Evolutionary conservation across 2,113 vertebrate genomes (phyloP).

Genomic region (Lucifuga dentata): DNA sequence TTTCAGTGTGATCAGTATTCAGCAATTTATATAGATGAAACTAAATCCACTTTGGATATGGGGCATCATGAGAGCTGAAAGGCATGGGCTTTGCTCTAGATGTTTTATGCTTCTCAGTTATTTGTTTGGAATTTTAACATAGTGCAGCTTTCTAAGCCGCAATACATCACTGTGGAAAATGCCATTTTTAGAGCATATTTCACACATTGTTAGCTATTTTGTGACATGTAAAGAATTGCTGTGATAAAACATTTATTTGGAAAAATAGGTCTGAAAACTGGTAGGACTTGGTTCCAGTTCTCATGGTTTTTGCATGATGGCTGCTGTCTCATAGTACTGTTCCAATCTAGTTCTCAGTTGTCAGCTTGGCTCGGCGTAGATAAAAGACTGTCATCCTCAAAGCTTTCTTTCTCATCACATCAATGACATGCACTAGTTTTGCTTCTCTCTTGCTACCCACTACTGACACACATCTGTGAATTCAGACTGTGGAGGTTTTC

Average conservation of each 20-base stretch:
- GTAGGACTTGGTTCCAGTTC: constrained; percentile 45
- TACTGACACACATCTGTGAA: constrained; percentile 60
- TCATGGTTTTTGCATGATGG: constrained; percentile 67
- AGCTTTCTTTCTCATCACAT: constrained; percentile 70
- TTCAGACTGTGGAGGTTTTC: constrained; percentile 58
- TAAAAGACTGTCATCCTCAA: constrained; percentile 76
- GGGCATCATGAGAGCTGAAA: constrained; percentile 5
- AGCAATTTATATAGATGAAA: constrained; percentile 18
- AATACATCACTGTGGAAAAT: constrained; percentile 26
- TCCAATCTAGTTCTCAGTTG: constrained; percentile 66
- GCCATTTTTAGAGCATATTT: constrained; percentile 33
- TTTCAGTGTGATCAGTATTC: constrained; percentile 60
- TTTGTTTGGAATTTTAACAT: constrained; percentile 18
- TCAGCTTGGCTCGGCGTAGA: constrained; percentile 64
- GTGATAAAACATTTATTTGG: constrained; percentile 50
- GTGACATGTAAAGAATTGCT: constrained; percentile 12
- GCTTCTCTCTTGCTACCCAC: constrained; percentile 32
- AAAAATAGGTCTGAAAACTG: constrained; percentile 51
- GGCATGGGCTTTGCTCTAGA: constrained; percentile 1
- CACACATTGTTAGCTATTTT: neutral
- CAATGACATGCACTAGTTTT: constrained; percentile 60
- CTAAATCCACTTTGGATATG: neutral
- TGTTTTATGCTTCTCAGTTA: constrained; percentile 24
- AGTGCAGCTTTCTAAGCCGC: constrained; percentile 24
- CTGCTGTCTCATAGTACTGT: constrained; percentile 58